Conservation (phyloP, 1,140 invertebrate species). For the Chionoecetes opilio region DNA sequence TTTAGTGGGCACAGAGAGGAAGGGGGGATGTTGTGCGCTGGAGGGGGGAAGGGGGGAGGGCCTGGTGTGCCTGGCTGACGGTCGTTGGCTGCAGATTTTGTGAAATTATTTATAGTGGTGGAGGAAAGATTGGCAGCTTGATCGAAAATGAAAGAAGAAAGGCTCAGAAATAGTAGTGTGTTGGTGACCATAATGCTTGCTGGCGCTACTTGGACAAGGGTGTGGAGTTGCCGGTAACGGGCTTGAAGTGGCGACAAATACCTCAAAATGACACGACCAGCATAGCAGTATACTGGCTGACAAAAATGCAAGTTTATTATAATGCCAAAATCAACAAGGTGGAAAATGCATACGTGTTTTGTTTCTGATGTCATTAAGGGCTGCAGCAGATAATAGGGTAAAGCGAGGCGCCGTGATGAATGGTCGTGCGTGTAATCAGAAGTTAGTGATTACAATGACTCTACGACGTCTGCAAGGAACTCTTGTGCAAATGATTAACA, state of each 20-base stretch:
- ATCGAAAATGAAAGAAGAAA: neutral
- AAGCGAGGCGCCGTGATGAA: neutral
- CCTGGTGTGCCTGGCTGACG: neutral
- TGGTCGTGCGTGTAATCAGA: neutral
- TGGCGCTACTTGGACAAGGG: neutral
- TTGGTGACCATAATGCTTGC: neutral
- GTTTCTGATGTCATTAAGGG: neutral
- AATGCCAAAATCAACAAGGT: neutral
- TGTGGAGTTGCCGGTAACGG: neutral
- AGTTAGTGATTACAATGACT: neutral
- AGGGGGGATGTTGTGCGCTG: too few relatives aligned
- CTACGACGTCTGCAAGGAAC: neutral
- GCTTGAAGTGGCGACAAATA: neutral
- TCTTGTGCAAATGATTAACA: neutral
- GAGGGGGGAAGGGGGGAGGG: neutral
- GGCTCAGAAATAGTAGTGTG: constrained; percentile 15
- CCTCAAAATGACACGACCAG: neutral
- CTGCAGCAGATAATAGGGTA: neutral
- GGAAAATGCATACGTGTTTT: neutral
- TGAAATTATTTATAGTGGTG: constrained; percentile 14
- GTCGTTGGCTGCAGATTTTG: neutral
- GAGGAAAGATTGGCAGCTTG: neutral
- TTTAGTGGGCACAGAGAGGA: too few relatives aligned
- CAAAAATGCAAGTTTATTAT: neutral
- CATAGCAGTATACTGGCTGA: neutral